Base-by-base conservation (phyloP, 2,113 vertebrate species). In the Oryzias melastigma region DNA sequence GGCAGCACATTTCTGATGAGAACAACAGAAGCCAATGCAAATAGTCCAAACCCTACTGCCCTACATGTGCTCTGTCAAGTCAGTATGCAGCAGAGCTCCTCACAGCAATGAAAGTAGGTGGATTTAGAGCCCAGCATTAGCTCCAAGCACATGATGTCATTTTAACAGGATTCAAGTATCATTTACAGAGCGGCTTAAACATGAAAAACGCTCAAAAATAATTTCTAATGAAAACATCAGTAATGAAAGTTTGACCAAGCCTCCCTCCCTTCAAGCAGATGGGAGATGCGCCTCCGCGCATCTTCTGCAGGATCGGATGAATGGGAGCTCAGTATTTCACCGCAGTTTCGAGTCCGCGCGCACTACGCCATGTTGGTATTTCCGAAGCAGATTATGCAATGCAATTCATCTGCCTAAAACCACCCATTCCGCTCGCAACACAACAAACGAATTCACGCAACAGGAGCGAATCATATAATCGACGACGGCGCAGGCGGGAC, bases 331-430 rank as follows among this genome's bases (percentile, higher is more conserved):
- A 85, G 81, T 88, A 65, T 85, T 88, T 85, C 87, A 88, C 87
- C 68, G 88, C 88, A 90, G 84, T 86, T 88, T 85, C 76, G 61
- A 67, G 73, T 84, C 83, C 62, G 84, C 83, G 79, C 84, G 77
- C 86, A 81, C 86, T 83, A 87, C 85, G 89, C 84, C 85, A 86
- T 88, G 86, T 90, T 87, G 81, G 85, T 88, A 84, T 85, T 90
- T 90, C 88, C 75, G 79, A 87, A 70, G 73, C 65, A 79, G 82
- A 90, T 91, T 90, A 91, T 88, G 87, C 87, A 91, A 91, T 81
- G 73, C 77, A 64, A 82, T 78, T 73, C 77, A 87, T 85, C 72
- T 54, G 54, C 41, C 52, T 68, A 77, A 85, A 73, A 73, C 68
- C 74, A 63, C 68, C 80, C 75, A 65, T 74, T 78, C 67, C 45